Base-by-base conservation (phyloP, 2,888 invertebrate species). In the Lottia scabra region DNA sequence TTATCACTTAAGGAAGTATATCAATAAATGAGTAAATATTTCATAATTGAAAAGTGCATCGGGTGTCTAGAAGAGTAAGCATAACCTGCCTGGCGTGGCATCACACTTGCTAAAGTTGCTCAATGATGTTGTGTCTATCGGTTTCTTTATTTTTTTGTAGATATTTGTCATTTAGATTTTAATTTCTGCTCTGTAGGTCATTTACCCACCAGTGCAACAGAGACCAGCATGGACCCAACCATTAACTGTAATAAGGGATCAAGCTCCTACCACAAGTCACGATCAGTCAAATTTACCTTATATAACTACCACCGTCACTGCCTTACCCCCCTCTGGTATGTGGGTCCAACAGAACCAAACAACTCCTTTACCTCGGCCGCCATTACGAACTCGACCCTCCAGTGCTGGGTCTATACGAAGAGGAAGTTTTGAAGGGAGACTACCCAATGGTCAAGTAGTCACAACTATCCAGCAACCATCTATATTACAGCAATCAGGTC, bases 341-440 rank as follows among this genome's bases (percentile, higher is more conserved):
- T 71, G 78, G 63, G 76, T 77, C 30, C 78, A 68, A 4, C 74
- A 71, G 66, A 66, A 70, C 27, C 78, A 82, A 62, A 77, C 77
- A n/a, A 71, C 77, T 4, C 83, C 80, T 27, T 77, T 84, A 12
- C 86, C 85, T 23, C 81, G 83, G 23, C 85, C 87, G 12, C 83
- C 85, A 1, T 71, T 87, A 10, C 78, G 88, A 68, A 82, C 84
- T 45, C 80, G 89, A 56, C 89, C 89, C 2, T 78, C 87, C 8
- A 88, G 88, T 80, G 89, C 89, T 1, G 88, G 88, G 4, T 76
- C 83, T 43, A 73, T 78, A 1, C 72, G 80, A 65, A 68, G 74
- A 56, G 56, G 56, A 2, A 56, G 56, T 23, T 56, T 56, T 56
- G 56, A 56, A 10, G 56, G 56, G 2, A 19, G 56, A 23, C 13